phyloP scores from a whole-genome alignment of 2,888 invertebrate species.

The Amblyjoppa fuscipennis region DNA sequence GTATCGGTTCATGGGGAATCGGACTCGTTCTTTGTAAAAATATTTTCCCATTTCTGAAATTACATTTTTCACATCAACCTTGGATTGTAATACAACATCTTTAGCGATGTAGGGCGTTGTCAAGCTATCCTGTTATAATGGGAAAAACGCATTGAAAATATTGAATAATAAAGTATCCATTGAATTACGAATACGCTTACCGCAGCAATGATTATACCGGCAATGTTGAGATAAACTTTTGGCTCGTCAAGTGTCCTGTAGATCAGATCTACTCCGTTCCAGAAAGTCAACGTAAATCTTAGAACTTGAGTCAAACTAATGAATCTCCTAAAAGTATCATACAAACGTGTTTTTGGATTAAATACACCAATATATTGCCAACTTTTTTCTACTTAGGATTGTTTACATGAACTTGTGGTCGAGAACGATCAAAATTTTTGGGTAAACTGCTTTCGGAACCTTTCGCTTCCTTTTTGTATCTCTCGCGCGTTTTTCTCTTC shows the following conservation, averaged over 20 bases:
- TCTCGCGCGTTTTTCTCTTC: not conserved
- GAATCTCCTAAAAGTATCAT: too few relatives aligned
- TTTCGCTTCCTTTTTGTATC: not conserved
- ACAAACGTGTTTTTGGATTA: not conserved
- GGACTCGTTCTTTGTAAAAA: conserved; percentile 20
- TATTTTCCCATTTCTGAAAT: not conserved
- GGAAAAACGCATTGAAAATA: not conserved
- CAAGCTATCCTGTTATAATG: not conserved
- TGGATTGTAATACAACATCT: too few relatives aligned
- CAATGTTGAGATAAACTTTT: not conserved
- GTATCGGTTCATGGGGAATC: conserved; percentile 21
- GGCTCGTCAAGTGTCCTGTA: conserved; percentile 8
- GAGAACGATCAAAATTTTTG: not conserved
- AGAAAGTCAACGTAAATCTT: not conserved
- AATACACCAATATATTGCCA: not conserved
- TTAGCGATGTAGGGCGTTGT: not conserved
- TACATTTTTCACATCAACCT: too few relatives aligned
- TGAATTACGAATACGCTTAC: not conserved
- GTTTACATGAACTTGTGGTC: too few relatives aligned
- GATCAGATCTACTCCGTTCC: conserved; percentile 39
- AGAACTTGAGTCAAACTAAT: too few relatives aligned
- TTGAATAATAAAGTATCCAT: not conserved
- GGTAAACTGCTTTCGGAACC: not conserved
- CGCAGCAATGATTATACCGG: not conserved
- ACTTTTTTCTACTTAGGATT: not conserved